Base-by-base conservation (phyloP, 1,140 invertebrate species). In the Drosophila carrolli region DNA sequence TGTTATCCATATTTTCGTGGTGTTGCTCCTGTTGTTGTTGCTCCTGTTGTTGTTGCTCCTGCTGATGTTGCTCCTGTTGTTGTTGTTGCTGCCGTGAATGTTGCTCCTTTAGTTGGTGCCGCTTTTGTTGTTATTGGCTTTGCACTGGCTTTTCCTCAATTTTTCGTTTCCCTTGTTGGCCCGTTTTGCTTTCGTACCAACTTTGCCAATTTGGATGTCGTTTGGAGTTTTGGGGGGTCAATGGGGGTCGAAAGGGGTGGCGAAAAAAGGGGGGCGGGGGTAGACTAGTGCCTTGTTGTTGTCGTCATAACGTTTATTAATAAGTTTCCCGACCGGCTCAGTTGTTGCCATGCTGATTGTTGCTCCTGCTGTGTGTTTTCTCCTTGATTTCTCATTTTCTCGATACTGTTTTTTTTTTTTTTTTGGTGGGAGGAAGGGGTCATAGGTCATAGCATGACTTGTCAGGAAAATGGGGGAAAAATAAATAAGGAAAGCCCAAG, bases 221-320 rank as follows among this genome's bases (percentile, higher is more conserved):
- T 77, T 66, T 11, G 60, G 43, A 11, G 43, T 23, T 61, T 11
- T 16, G 11, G 5, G 19, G 47, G 23, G 14, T 29, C 44, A 38
- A 56, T 32, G 51, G 43, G 48, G 57, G 37, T 47, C 29, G 23
- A 32, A 43, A 16, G 27, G 27, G 13, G 56, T 29, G 29, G 53
- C 16, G 9, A 32, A 2, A 8, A 4, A 23, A 4, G 23, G 23
- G 23, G 4, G 23, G 23, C 0, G 29, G 16, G 11, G 16, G 10
- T 7, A 4, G 16, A 19, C 19, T 13, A 9, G 32, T 48, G 53
- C 53, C 50, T 70, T 78, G 78, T 86, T 77, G 75, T 67, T 76
- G 80, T 88, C 76, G 82, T 76, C 78, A 85, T 85, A 86, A 85
- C 70, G 83, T 88, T 85, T 88, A 85, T 85, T 85, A 85, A 85